These are phyloP conservation scores for Jacana jacana DNA, from an alignment of 2,113 vertebrate species.

Conservation along the genomic window DNA sequence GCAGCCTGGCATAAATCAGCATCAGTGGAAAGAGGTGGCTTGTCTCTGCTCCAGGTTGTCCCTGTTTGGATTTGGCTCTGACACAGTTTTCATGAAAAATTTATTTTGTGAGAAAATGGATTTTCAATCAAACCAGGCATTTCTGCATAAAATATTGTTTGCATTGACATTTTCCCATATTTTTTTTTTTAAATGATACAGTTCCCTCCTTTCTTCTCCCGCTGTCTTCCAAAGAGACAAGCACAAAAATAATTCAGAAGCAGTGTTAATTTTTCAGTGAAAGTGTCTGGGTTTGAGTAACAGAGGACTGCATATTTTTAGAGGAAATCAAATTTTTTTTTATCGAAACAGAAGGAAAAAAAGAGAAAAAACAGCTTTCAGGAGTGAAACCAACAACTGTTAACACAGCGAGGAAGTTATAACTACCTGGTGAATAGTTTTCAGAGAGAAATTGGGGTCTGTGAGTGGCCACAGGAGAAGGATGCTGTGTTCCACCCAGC, in stretches of 20 bases:
- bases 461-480: not conserved
- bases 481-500: not conserved
- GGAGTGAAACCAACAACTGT: not conserved
- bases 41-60: not conserved
- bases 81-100: slow-evolving; percentile 48
- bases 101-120: slow-evolving; percentile 43
- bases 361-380: not conserved
- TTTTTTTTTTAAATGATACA: not conserved
- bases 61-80: slow-evolving; percentile 32
- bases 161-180: not conserved
- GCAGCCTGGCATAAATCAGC: slow-evolving; percentile 6
- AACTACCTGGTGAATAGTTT: not conserved
- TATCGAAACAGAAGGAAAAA: not conserved
- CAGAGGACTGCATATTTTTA: not conserved
- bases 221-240: slow-evolving; percentile 17
- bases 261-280: slow-evolving; percentile 48
- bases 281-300: slow-evolving; percentile 4
- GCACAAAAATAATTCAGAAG: slow-evolving; percentile 44
- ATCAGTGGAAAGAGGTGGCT: not conserved
- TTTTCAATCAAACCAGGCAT: slow-evolving; percentile 37
- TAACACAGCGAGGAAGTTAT: not conserved
- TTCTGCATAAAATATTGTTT: slow-evolving; percentile 48
- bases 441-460: not conserved
- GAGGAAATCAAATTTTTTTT: slow-evolving; percentile 23
- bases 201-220: slow-evolving; percentile 4